Evolutionary conservation across 1,140 invertebrate species (phyloP), one percentile per base, ranked within the genome.

Genomic region (Dermatophagoides farinae): DNA sequence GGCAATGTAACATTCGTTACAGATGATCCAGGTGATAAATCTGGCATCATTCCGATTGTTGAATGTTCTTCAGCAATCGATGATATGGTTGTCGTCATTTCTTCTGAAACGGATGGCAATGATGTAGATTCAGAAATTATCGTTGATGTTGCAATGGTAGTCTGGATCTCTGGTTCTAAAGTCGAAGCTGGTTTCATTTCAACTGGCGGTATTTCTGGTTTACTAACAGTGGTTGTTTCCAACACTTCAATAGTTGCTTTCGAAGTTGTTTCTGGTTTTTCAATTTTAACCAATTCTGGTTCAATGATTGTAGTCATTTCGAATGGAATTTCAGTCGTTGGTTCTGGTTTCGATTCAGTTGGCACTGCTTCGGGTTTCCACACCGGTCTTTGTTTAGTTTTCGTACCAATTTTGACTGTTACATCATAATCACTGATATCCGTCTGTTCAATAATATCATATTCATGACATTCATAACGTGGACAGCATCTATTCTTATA

Each of bases 401-500:
- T 55, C 16, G 31, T 55, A n/a, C 16, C 53, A 39, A 14, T 38
- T 22, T 16, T 16, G 5, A 20, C 22, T 14, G 60, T 47, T 37
- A 59, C 44, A 62, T 39, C 41, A 59, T 63, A 68, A 31, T 62
- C 57, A 23, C 22, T 23, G n/a, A 22, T 51, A 14, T 23, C 14
- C 31, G 31, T 31, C 8, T 31, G 31, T 31, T 31, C 31, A 31
- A 31, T 31, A 31, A 31, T 4, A 31, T 50, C 31, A 31, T 57
- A 65, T 64, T 62, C 62, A 53, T 61, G 78, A 71, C 86, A 88
- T 55, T 78, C 76, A 67, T 85, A 88, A 62, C 78, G 79, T 25
- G 85, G 84, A 67, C 86, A 89, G 66, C 86, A 89, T 71, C 75
- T 52, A 71, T 73, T 68, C 72, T 76, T 64, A 77, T 77, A 62